Evolutionary conservation across 2,113 vertebrate species (phyloP).

Genomic region (Engraulis encrasicolus): DNA sequence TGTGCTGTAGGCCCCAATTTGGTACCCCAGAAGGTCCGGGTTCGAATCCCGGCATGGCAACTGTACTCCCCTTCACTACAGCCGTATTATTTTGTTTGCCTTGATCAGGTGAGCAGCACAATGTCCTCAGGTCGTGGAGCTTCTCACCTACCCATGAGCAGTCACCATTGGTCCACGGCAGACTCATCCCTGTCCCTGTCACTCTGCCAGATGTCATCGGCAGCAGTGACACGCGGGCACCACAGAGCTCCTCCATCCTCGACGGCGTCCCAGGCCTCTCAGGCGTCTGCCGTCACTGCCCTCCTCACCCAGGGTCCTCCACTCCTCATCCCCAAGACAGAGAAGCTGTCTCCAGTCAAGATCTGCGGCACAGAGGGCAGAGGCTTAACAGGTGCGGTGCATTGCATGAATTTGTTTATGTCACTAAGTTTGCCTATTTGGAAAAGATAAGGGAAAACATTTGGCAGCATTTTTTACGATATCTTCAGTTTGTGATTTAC

Average conservation of each 20-base stretch:
- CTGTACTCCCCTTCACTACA: too few relatives aligned
- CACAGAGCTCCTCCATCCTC: conserved; percentile 36
- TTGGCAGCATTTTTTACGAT: too few relatives aligned
- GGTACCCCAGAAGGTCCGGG: too few relatives aligned
- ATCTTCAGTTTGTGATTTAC: too few relatives aligned
- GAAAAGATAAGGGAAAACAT: too few relatives aligned
- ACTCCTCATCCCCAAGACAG: conserved; percentile 83
- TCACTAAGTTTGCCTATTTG: too few relatives aligned
- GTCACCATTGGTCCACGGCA: conserved; percentile 49
- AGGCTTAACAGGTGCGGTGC: conserved; percentile 61
- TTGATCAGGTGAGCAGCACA: conserved; percentile 55
- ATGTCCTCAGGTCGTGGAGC: conserved; percentile 35
- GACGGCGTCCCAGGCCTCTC: conserved; percentile 51
- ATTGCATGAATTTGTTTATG: not conserved
- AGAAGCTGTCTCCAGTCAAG: conserved; percentile 84
- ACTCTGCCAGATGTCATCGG: conserved; percentile 44
- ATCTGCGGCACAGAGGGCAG: conserved; percentile 70
- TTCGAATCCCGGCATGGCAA: too few relatives aligned
- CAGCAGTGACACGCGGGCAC: conserved; percentile 39
- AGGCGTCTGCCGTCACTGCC: conserved; percentile 53
- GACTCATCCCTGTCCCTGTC: conserved; percentile 41
- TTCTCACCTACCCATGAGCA: conserved; percentile 54
- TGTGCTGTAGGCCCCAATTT: too few relatives aligned
- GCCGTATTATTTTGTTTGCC: conserved; percentile 22
- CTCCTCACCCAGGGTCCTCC: conserved; percentile 60